These are phyloP conservation scores for Fopius arisanus DNA, from an alignment of 1,140 invertebrate genomes.

Conservation along the genomic window DNA sequence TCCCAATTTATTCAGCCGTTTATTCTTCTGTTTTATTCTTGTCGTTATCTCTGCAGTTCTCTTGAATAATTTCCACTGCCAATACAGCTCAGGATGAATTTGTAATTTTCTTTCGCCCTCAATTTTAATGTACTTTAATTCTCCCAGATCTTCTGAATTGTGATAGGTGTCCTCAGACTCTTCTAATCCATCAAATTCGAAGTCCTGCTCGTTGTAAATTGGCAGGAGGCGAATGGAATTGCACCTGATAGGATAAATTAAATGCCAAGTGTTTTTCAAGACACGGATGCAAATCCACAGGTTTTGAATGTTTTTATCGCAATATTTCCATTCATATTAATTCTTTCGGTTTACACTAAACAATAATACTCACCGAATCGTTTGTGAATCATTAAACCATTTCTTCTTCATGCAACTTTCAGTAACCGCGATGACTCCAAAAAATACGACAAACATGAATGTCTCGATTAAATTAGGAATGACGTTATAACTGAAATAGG, in stretches of 20 bases:
- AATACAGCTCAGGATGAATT: not conserved
- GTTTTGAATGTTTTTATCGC: too few species aligned
- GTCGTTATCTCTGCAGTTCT: not conserved
- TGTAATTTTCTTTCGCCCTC: not conserved
- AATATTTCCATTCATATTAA: too few species aligned
- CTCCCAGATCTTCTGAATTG: not conserved
- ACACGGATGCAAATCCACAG: too few species aligned
- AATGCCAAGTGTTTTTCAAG: too few species aligned
- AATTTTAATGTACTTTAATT: not conserved
- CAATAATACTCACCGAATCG: not conserved
- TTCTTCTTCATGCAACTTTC: slow-evolving; percentile 7
- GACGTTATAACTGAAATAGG: not conserved
- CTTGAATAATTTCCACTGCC: not conserved
- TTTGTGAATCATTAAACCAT: not conserved
- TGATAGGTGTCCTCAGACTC: not conserved
- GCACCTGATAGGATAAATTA: too few species aligned
- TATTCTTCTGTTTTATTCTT: not conserved
- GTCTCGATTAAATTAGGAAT: not conserved
- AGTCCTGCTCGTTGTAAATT: not conserved
- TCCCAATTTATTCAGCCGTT: not conserved
- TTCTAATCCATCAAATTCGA: not conserved
- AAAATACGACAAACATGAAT: not conserved
- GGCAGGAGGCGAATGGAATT: not conserved
- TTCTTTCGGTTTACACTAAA: too few species aligned
- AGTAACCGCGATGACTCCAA: not conserved